A percentile compares a stretch with the other conserved stretches of the same genome.
These are phyloP conservation scores for Melierax canorus DNA, from an alignment of 2,113 vertebrate species.

Conservation along the genomic window DNA sequence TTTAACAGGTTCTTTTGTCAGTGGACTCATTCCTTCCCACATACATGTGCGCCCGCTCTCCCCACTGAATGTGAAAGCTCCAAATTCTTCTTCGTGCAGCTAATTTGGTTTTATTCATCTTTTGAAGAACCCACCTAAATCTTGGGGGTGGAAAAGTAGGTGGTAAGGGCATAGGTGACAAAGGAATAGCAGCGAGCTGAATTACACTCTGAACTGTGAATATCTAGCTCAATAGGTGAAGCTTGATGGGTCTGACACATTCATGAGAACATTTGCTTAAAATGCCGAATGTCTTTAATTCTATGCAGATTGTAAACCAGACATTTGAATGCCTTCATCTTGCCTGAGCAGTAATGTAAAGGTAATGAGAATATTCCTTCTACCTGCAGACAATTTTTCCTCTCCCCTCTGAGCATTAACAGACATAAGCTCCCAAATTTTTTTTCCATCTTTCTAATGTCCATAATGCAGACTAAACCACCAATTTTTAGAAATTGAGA, in stretches of 20 bases:
- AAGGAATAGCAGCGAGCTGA: background rate
- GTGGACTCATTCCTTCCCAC: constrained; percentile 7
- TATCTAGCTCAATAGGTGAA: background rate
- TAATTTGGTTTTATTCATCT: background rate
- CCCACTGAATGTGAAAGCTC: background rate
- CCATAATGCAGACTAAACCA: background rate
- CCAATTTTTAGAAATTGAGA: background rate
- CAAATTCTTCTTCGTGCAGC: background rate
- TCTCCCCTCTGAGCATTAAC: background rate
- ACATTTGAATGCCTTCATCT: background rate
- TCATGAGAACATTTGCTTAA: background rate
- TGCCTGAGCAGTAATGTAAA: background rate
- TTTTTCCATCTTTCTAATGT: background rate
- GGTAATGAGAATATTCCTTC: background rate
- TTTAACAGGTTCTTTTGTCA: constrained; percentile 19
- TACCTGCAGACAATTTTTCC: background rate
- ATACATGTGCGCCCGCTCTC: background rate
- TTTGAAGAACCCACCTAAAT: constrained; percentile 1
- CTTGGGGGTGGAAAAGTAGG: background rate
- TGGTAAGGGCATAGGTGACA: background rate
- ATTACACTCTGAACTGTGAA: background rate
- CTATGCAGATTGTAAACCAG: background rate
- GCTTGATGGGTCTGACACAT: background rate
- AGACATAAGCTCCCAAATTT: background rate
- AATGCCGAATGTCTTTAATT: background rate